Conservation (phyloP, 2,888 invertebrate species). For the Colostygia pectinataria region DNA sequence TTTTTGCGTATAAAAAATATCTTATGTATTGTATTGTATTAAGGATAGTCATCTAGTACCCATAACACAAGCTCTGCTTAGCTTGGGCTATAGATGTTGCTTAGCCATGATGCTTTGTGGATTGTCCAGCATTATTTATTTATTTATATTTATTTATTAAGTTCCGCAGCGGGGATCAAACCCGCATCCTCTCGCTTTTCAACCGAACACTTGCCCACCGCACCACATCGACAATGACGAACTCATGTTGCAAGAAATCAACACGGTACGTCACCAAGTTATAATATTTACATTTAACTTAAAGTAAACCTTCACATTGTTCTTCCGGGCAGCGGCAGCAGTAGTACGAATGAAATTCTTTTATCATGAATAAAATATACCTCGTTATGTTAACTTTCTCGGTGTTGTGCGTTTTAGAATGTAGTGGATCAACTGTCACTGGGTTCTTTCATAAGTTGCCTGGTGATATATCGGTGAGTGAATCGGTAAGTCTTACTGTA, state of each 20-base stretch:
- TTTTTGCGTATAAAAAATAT: too few species aligned
- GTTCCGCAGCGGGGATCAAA: too few species aligned
- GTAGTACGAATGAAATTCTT: background rate
- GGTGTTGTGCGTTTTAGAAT: slow-evolving; percentile 6
- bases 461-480: slow-evolving; percentile 17
- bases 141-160: too few species aligned
- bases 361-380: slow-evolving; percentile 11
- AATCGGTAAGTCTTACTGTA: background rate
- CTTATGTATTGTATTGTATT: too few species aligned
- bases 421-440: background rate
- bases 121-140: too few species aligned
- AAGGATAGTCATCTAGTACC: too few species aligned
- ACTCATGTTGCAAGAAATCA: background rate
- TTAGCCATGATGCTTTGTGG: too few species aligned
- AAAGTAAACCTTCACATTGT: slow-evolving; percentile 11
- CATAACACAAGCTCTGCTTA: too few species aligned
- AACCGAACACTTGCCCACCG: too few species aligned
- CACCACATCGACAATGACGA: background rate
- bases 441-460: slow-evolving; percentile 12
- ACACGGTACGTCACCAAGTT: background rate
- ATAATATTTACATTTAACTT: slow-evolving; percentile 7
- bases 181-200: too few species aligned
- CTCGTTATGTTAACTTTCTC: background rate
- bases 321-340: slow-evolving; percentile 2
- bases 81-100: too few species aligned